Evolutionary conservation across 1,140 invertebrate species (phyloP), one percentile per base, ranked within the genome.

Genomic region (Hylaeus anthracinus): DNA sequence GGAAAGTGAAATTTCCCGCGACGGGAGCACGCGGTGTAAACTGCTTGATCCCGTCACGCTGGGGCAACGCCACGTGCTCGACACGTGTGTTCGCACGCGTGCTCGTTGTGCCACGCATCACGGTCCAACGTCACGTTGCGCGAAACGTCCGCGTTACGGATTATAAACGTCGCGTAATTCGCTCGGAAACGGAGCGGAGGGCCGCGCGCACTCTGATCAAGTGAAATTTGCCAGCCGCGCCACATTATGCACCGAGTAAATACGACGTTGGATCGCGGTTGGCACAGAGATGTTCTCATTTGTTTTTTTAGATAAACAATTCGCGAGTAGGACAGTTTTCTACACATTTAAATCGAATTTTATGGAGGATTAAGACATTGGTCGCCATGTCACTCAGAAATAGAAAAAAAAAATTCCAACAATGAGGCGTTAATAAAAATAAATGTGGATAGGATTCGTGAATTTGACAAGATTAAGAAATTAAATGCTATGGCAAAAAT

Each of bases 81-180:
- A 69, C 74, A 72, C 80, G 72, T 58, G 77, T 26, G 26, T 26
- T 26, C 26, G 26, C 26, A 26, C 26, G 26, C 26, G 26, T 26
- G 26, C 43, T 41, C 37, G 48, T 70, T 5, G 53, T 67, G 72
- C 56, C 26, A 71, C 55, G 63, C 64, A 61, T 75, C 72, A 14
- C 53, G 72, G 6, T 5, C 8, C 6, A 51, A 58, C 63, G 64
- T 69, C 79, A 37, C 63, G 39, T 67, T 53, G 71, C 78, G 14
- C 45, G 6, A 6, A 51, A 45, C 3, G 43, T 53, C 61, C 72
- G 65, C 37, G 79, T 70, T 64, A 81, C 79, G 79, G 72, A 81
- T 81, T 77, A 81, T 81, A 76, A 81, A 81, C 79, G 72, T 63
- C 65, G 79, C 58, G 55, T 76, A 81, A 75, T 74, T 81, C 77